Percentiles rank a stretch among this genome's conserved stretches.
phyloP scores from a whole-genome alignment of 2,888 invertebrate genomes.

The Tachystola acroxantha region DNA sequence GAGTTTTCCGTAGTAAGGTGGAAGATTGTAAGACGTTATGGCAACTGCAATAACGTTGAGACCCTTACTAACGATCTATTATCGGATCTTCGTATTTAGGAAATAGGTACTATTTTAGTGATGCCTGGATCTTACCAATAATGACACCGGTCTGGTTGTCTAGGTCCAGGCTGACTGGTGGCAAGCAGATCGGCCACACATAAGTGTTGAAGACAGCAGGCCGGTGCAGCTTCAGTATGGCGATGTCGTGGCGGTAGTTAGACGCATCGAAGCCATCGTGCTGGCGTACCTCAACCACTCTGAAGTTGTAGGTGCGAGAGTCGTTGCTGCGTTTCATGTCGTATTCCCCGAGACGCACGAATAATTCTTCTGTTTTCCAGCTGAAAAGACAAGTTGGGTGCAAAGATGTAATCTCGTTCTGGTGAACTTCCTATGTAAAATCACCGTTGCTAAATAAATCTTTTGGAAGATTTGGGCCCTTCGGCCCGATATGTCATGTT shows the following conservation, averaged over 20 bases:
- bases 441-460: too few relatives aligned
- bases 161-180: constrained; percentile 79
- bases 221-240: constrained; percentile 82
- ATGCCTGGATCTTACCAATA: constrained; percentile 76
- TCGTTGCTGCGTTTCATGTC: constrained; percentile 83
- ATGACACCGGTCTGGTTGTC: constrained; percentile 81
- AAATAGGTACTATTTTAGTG: too few relatives aligned
- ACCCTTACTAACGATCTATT: too few relatives aligned
- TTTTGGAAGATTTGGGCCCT: too few relatives aligned
- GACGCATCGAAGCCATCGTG: constrained; percentile 83
- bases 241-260: constrained; percentile 88
- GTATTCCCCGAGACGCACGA: constrained; percentile 89
- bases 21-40: too few relatives aligned
- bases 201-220: constrained; percentile 85
- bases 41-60: too few relatives aligned
- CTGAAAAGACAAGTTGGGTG: too few relatives aligned
- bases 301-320: constrained; percentile 83
- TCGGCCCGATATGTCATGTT: too few relatives aligned
- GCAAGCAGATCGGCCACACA: constrained; percentile 91
- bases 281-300: constrained; percentile 80
- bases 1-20: too few relatives aligned
- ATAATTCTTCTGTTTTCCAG: constrained; percentile 78
- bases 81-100: too few relatives aligned
- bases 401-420: too few relatives aligned
- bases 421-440: too few relatives aligned